Percentiles rank a stretch among this genome's conserved stretches.
These are phyloP conservation scores for Halcyon chelicuti DNA, from an alignment of 2,797 vertebrate genomes.

Conservation along the genomic window DNA sequence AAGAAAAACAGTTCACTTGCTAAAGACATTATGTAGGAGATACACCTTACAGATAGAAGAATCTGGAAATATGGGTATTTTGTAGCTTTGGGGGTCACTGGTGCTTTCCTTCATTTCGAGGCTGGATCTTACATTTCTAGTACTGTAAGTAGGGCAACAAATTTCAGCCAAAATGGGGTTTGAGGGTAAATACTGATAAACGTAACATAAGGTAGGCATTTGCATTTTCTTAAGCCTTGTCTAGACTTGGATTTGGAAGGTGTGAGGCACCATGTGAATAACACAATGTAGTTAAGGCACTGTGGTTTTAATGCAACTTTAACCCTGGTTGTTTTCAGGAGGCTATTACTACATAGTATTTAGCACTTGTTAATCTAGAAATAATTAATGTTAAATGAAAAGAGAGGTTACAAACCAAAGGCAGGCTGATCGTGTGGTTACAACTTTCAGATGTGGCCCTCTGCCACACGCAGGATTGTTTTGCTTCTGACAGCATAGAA, in stretches of 20 bases:
- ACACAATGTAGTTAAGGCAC: neutral
- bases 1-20: constrained; percentile 5
- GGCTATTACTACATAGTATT: neutral
- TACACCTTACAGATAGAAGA: neutral
- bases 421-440: neutral
- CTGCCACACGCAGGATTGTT: neutral
- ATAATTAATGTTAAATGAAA: neutral
- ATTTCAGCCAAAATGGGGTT: neutral
- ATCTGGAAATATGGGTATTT: neutral
- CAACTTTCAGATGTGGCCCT: neutral
- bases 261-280: neutral
- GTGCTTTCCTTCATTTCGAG: neutral
- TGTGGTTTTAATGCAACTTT: neutral
- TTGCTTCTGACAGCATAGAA: rapidly evolving
- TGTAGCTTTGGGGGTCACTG: neutral
- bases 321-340: neutral
- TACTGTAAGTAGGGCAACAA: neutral
- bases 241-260: constrained; percentile 32
- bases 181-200: neutral
- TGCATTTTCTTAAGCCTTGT: constrained; percentile 10
- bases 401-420: neutral
- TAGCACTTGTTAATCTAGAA: neutral
- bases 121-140: neutral
- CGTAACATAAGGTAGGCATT: neutral
- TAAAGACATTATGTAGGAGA: neutral